Evolutionary conservation across 2,113 vertebrate genomes (phyloP).

Genomic region (Aspidoscelis tigris): DNA sequence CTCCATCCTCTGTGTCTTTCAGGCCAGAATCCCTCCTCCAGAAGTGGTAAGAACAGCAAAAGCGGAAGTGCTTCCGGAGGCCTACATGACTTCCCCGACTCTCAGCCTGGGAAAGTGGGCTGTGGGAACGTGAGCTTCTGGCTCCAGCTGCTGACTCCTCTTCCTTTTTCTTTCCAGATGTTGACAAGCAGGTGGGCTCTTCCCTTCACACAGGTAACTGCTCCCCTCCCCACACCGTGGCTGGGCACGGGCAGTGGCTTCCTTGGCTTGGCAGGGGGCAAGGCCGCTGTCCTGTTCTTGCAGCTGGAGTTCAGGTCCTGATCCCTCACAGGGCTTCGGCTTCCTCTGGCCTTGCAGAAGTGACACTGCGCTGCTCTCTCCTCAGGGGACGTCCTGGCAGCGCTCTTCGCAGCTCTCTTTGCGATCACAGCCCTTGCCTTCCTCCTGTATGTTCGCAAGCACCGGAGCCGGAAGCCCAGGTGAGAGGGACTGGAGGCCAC

Average conservation of each 20-base stretch:
- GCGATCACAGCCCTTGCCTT: conserved; percentile 69
- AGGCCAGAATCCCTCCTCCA: conserved; percentile 1
- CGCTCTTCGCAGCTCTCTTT: conserved; percentile 80
- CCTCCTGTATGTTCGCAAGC: conserved; percentile 70
- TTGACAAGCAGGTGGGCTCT: conserved; percentile 41
- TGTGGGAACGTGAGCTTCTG: background rate
- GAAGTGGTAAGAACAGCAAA: conserved; percentile 30
- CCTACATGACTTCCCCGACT: too few species aligned
- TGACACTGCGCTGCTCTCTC: background rate
- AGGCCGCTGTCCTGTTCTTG: background rate
- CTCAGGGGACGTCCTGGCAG: conserved; percentile 76
- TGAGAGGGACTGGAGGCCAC: conserved; percentile 10
- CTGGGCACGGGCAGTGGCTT: background rate
- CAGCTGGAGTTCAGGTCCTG: background rate
- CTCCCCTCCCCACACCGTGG: background rate
- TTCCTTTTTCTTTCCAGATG: conserved; percentile 7
- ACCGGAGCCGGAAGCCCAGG: conserved; percentile 60
- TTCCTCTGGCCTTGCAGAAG: background rate
- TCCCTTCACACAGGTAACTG: conserved; percentile 56
- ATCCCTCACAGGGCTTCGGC: background rate
- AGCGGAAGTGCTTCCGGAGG: background rate
- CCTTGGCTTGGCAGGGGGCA: background rate
- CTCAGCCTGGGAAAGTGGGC: background rate
- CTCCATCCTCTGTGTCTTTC: conserved; percentile 14
- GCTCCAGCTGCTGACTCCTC: fast-evolving